Conservation (phyloP, 2,113 vertebrate genomes). For the Entomyzon cyanotis region DNA sequence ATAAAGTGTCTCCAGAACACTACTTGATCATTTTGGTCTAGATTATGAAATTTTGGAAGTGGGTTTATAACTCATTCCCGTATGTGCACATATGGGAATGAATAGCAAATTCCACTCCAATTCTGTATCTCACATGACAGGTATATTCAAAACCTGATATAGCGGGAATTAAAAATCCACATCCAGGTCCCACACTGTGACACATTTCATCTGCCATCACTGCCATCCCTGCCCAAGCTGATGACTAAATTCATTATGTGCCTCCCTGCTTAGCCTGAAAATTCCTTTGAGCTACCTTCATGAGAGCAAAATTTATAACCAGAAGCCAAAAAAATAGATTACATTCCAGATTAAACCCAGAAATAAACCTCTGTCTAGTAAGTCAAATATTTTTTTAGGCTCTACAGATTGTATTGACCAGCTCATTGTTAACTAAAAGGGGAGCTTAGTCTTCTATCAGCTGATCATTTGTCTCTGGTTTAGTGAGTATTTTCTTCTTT, state of each 20-base stretch:
- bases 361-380: not conserved
- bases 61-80: not conserved
- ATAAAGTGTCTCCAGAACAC: not conserved
- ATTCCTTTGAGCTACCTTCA: not conserved
- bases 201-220: not conserved
- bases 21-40: not conserved
- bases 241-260: not conserved
- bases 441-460: not conserved
- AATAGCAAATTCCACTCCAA: not conserved
- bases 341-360: not conserved
- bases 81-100: fast-evolving
- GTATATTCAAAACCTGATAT: not conserved
- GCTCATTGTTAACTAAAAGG: not conserved
- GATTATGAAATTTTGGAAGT: not conserved
- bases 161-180: not conserved
- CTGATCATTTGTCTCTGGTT: not conserved
- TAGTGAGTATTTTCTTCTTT: not conserved
- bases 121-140: not conserved
- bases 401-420: not conserved
- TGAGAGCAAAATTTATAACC: not conserved
- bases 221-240: not conserved
- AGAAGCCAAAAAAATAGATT: not conserved
- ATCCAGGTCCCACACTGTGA: not conserved
- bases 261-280: not conserved
- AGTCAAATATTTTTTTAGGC: not conserved